A percentile compares a stretch with the other conserved stretches of the same genome.
Conservation (phyloP, 2,888 invertebrate genomes). For the Bursaphelenchus okinawaensis region DNA sequence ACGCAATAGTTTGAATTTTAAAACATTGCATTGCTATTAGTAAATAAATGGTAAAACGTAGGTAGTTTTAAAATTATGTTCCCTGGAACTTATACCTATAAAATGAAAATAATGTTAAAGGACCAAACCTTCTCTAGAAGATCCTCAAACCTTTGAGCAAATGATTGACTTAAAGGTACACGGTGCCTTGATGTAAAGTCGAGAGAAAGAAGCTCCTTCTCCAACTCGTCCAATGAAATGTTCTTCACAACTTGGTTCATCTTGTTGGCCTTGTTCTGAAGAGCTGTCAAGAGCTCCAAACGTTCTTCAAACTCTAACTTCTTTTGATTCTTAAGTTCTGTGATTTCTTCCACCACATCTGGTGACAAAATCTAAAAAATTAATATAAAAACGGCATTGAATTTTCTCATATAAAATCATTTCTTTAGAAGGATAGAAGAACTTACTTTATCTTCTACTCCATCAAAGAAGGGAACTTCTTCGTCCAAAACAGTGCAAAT, state of each 20-base stretch:
- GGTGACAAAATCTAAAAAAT: slow-evolving; percentile 11
- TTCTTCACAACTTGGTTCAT: background rate
- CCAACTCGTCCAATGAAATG: background rate
- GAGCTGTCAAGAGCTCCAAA: slow-evolving; percentile 6
- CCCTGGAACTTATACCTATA: too few relatives aligned
- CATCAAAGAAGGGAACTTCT: background rate
- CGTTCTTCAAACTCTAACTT: background rate
- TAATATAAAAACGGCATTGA: too few relatives aligned
- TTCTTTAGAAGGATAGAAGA: background rate
- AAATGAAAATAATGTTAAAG: too few relatives aligned
- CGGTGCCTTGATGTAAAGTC: background rate
- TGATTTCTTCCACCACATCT: background rate
- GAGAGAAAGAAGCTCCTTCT: background rate
- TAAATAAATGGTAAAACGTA: too few relatives aligned
- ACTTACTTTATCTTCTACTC: background rate
- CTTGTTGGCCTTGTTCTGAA: background rate
- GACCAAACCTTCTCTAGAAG: background rate
- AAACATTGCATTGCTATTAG: too few relatives aligned
- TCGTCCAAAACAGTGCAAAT: background rate
- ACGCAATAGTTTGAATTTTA: too few relatives aligned
- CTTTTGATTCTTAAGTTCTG: background rate
- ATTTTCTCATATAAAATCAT: too few relatives aligned
- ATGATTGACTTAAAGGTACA: background rate
- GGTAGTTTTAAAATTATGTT: too few relatives aligned
- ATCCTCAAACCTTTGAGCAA: background rate